A percentile compares a stretch with the other conserved stretches of the same genome.
phyloP scores from a whole-genome alignment of 2,797 vertebrate species.

The Phalloptychus januarius region DNA sequence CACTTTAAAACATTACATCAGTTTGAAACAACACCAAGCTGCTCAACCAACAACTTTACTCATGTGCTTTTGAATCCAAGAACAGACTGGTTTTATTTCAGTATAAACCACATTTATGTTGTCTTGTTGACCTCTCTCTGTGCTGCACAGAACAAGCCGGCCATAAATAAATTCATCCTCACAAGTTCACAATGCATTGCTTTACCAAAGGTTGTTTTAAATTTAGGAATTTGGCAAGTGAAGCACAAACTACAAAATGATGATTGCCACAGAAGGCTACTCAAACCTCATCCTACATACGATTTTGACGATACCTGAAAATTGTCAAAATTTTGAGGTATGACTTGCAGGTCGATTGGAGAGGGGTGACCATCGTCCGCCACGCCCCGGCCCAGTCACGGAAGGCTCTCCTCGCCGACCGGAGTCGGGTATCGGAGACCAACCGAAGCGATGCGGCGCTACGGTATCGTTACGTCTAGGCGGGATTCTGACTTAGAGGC shows the following conservation, averaged over 20 bases:
- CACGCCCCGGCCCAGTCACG: too few species aligned
- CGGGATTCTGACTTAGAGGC: too few species aligned
- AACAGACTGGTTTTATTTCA: not conserved
- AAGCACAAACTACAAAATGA: not conserved
- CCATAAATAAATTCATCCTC: not conserved
- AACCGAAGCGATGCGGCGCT: too few species aligned
- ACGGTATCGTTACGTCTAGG: too few species aligned
- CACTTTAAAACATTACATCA: not conserved
- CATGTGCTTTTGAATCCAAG: not conserved
- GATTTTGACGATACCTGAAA: not conserved
- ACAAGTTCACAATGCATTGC: not conserved
- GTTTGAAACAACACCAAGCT: not conserved
- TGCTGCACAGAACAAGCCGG: not conserved
- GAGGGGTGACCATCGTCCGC: too few species aligned
- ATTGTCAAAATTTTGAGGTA: too few species aligned
- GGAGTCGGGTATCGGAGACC: too few species aligned
- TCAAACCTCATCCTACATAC: not conserved
- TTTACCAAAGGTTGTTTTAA: not conserved
- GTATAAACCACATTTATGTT: not conserved
- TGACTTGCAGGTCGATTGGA: too few species aligned
- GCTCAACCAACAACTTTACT: not conserved
- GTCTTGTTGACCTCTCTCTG: not conserved
- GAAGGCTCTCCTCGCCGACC: too few species aligned
- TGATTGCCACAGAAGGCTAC: not conserved
- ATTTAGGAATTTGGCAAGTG: not conserved